Conservation (phyloP, 35 echinoderm and acorn worm species). For the Anneissia japonica region DNA sequence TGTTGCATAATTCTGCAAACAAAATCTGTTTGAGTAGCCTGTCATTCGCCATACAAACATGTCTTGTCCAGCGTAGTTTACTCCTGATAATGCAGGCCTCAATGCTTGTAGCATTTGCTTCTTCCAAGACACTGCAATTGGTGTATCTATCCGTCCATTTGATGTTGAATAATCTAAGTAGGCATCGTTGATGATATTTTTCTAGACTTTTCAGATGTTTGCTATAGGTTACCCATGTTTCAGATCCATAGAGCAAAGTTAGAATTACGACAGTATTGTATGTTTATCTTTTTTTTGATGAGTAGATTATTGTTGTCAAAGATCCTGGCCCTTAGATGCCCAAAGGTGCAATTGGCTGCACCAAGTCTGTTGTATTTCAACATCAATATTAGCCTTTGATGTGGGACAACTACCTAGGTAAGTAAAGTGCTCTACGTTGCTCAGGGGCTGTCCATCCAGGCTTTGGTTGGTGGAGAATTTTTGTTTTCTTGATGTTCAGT, state of each 20-base stretch:
- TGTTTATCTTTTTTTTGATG: not conserved
- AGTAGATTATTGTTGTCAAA: slow-evolving; percentile 10
- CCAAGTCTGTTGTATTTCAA: not conserved
- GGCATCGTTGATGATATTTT: no score
- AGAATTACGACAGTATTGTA: not conserved
- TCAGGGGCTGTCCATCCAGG: slow-evolving; percentile 5
- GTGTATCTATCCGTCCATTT: no score
- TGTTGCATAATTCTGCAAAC: no score
- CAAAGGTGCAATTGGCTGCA: not conserved
- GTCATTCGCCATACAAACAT: no score
- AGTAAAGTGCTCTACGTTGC: not conserved
- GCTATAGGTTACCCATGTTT: no score
- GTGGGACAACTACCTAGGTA: slow-evolving; percentile 16
- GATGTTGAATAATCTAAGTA: no score
- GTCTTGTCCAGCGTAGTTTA: no score
- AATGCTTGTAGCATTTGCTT: no score
- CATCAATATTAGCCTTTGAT: slow-evolving; percentile 21
- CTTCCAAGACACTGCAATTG: no score
- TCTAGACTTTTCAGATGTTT: no score
- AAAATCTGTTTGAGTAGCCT: no score
- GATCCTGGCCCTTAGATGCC: not conserved
- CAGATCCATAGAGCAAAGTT: not conserved
- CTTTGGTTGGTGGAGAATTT: slow-evolving; percentile 12
- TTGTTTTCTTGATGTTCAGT: slow-evolving; percentile 20
- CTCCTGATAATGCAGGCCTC: no score